phyloP scores from a whole-genome alignment of 2,888 invertebrate species.

The Chalcosyrphus nemorum region DNA sequence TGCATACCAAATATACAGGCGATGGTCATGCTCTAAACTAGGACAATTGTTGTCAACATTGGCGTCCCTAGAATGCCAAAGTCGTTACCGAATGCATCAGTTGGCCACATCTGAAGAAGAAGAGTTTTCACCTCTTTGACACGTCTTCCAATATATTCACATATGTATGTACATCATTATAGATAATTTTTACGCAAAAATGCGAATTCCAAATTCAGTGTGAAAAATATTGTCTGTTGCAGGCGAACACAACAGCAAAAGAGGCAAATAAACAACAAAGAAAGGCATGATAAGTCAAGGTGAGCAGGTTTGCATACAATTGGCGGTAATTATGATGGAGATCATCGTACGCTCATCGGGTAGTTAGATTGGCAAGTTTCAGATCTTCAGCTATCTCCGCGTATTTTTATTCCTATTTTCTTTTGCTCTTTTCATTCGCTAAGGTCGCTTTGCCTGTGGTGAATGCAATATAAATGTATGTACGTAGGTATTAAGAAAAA shows the following conservation, averaged over 20 bases:
- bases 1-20: constrained; percentile 50
- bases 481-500: background rate
- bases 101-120: constrained; percentile 1
- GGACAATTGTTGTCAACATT: constrained; percentile 51
- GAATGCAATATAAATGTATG: no score
- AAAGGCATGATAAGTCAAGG: constrained; percentile 63
- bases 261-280: constrained; percentile 43
- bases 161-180: background rate
- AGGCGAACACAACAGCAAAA: constrained; percentile 29
- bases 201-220: constrained; percentile 24
- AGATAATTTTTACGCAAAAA: constrained; percentile 36
- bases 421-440: constrained; percentile 8
- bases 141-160: background rate
- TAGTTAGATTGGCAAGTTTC: constrained; percentile 45
- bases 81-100: background rate
- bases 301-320: constrained; percentile 64
- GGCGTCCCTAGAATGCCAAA: constrained; percentile 51
- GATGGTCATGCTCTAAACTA: constrained; percentile 56
- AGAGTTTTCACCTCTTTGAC: constrained; percentile 21
- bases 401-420: background rate
- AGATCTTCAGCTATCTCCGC: background rate
- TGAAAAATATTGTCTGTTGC: constrained; percentile 1
- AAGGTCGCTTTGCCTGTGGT: background rate
- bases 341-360: constrained; percentile 67
- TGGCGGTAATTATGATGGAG: constrained; percentile 62